Percentiles rank a stretch among this genome's conserved stretches.
These are phyloP conservation scores for Mermis nigrescens DNA, from an alignment of 2,888 invertebrate genomes.

Conservation along the genomic window DNA sequence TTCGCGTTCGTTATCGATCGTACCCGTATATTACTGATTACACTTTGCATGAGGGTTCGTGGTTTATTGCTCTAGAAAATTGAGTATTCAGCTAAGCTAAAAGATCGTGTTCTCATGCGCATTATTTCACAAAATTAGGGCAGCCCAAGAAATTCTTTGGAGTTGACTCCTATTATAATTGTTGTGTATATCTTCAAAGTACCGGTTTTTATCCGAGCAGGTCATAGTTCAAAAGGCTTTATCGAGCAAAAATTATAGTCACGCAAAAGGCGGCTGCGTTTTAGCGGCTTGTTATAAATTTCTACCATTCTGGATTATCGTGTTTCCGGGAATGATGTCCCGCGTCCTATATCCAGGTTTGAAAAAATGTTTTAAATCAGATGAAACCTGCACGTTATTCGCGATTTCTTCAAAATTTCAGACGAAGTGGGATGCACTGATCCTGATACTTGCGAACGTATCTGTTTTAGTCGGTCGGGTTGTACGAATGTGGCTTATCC, in stretches of 20 bases:
- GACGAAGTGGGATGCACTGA: conserved; percentile 37
- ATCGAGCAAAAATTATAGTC: conserved; percentile 37
- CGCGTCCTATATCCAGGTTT: conserved; percentile 36
- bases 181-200: too few relatives aligned
- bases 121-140: too few relatives aligned
- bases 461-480: conserved; percentile 35
- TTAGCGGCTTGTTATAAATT: conserved; percentile 38
- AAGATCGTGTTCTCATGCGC: too few relatives aligned
- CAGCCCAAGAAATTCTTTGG: too few relatives aligned
- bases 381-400: background rate
- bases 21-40: too few relatives aligned
- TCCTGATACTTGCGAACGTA: conserved; percentile 33
- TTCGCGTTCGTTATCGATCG: too few relatives aligned
- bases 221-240: conserved; percentile 38
- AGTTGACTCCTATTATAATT: too few relatives aligned
- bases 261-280: conserved; percentile 40
- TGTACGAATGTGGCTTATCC: conserved; percentile 40
- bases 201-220: too few relatives aligned
- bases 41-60: too few relatives aligned
- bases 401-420: conserved; percentile 14
- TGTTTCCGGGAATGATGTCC: conserved; percentile 41
- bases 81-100: too few relatives aligned
- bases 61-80: too few relatives aligned
- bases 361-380: too few relatives aligned
- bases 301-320: conserved; percentile 37